Percentiles rank a stretch among this genome's conserved stretches.
phyloP scores from a whole-genome alignment of 2,113 vertebrate species.

The Hoplias malabaricus region DNA sequence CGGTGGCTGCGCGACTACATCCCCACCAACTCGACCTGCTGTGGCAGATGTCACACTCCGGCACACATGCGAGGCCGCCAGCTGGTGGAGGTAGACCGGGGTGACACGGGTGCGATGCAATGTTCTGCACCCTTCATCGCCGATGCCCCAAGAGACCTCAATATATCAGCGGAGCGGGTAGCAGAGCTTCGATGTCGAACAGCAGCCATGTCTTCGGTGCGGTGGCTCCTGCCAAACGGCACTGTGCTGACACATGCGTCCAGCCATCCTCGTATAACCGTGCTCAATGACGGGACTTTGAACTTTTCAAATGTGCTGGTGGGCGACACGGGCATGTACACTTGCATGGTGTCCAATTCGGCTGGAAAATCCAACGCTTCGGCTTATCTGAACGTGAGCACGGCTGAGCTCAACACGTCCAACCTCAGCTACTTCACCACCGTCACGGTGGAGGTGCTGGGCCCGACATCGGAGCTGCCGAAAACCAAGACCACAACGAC shows the following conservation, averaged over 20 bases:
- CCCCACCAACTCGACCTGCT: conserved; percentile 96
- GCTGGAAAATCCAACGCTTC: conserved; percentile 96
- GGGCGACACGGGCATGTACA: conserved; percentile 90
- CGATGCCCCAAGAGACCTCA: conserved; percentile 91
- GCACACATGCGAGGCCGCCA: conserved; percentile 89
- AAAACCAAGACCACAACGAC: conserved; percentile 87
- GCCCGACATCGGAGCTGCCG: conserved; percentile 84
- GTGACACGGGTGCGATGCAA: conserved; percentile 86
- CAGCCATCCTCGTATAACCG: conserved; percentile 84
- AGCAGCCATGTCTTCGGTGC: conserved; percentile 89
- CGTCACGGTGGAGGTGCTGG: conserved; percentile 91
- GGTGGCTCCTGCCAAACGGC: conserved; percentile 93
- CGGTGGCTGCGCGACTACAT: conserved; percentile 94
- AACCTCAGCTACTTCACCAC: conserved; percentile 98
- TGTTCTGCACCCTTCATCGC: conserved; percentile 95
- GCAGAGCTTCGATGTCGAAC: conserved; percentile 91
- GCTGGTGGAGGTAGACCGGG: conserved; percentile 90
- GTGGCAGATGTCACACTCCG: conserved; percentile 91
- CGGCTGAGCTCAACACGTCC: conserved; percentile 95
- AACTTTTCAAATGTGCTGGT: conserved; percentile 93
- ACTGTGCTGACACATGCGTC: conserved; percentile 94
- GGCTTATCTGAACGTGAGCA: conserved; percentile 95
- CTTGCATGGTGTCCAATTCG: conserved; percentile 97
- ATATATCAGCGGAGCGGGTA: conserved; percentile 92
- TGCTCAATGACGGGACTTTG: conserved; percentile 92